phyloP scores from a whole-genome alignment of 2,888 invertebrate species.

The Meloe dianella region DNA sequence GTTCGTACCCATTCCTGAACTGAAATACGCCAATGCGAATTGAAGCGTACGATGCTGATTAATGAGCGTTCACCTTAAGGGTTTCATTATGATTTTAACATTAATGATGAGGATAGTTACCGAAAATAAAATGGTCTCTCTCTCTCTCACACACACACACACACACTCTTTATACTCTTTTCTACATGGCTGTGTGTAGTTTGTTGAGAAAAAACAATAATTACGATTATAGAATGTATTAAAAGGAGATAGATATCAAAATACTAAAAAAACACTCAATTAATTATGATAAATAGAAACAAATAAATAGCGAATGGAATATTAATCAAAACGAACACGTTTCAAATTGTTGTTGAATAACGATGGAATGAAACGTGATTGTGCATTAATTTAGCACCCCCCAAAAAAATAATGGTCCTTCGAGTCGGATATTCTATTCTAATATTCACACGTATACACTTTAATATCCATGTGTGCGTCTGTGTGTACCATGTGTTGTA shows the following conservation, averaged over 20 bases:
- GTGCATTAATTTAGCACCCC: background rate
- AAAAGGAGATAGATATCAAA: conserved; percentile 26
- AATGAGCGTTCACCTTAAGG: too few relatives aligned
- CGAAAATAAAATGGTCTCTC: too few relatives aligned
- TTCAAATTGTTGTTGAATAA: conserved; percentile 17
- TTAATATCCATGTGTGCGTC: background rate
- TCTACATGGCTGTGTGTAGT: too few relatives aligned
- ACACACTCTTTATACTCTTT: background rate
- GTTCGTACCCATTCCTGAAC: too few relatives aligned
- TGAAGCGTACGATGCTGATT: too few relatives aligned
- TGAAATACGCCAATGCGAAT: too few relatives aligned
- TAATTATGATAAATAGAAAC: conserved; percentile 58
- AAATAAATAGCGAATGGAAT: conserved; percentile 54
- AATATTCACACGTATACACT: too few relatives aligned
- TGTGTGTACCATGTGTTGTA: background rate
- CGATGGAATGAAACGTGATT: background rate
- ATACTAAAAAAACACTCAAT: conserved; percentile 52
- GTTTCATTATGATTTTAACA: too few relatives aligned
- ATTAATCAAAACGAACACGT: conserved; percentile 57
- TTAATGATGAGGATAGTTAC: too few relatives aligned
- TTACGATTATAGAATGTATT: background rate
- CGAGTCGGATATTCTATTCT: background rate
- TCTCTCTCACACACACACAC: too few relatives aligned
- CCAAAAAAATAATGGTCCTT: background rate
- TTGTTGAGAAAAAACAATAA: background rate